phyloP scores from a whole-genome alignment of 1,140 invertebrate species.

The Diabrotica virgifera region DNA sequence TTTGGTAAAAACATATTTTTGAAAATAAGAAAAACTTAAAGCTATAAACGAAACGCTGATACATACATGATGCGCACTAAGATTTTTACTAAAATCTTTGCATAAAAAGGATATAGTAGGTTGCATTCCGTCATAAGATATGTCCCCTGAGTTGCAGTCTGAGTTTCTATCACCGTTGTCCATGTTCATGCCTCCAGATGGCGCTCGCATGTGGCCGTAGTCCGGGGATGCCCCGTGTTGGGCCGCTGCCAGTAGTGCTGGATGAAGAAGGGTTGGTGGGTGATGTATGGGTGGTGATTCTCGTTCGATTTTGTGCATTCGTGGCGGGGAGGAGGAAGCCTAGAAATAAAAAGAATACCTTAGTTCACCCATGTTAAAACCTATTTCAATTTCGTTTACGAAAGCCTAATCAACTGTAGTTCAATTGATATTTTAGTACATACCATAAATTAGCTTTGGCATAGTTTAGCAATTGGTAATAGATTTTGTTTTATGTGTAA shows the following conservation, averaged over 20 bases:
- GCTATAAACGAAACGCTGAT: conserved; percentile 9
- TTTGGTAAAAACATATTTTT: background rate
- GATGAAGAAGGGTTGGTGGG: conserved; percentile 75
- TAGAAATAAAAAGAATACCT: conserved; percentile 31
- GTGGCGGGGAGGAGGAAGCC: conserved; percentile 51
- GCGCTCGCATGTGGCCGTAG: conserved; percentile 64
- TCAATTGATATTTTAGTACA: too few relatives aligned
- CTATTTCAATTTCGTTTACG: too few relatives aligned
- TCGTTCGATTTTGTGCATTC: conserved; percentile 63
- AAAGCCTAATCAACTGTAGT: too few relatives aligned
- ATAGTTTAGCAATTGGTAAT: too few relatives aligned
- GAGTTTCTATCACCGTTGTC: conserved; percentile 79
- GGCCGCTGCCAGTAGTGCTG: conserved; percentile 73
- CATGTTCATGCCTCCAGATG: conserved; percentile 56
- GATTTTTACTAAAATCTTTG: conserved; percentile 42
- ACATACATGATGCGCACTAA: conserved; percentile 36
- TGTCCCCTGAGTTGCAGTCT: conserved; percentile 84
- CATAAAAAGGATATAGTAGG: conserved; percentile 91
- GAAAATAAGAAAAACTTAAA: conserved; percentile 9
- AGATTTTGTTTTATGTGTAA: too few relatives aligned
- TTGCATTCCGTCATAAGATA: conserved; percentile 84
- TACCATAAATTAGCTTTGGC: too few relatives aligned
- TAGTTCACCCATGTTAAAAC: too few relatives aligned
- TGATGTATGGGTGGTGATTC: conserved; percentile 77
- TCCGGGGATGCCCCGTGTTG: conserved; percentile 73